These are phyloP conservation scores for Mastigias papua DNA, from an alignment of 30 jellyfish, hydroid and myxozoan genomes.

Conservation along the genomic window DNA sequence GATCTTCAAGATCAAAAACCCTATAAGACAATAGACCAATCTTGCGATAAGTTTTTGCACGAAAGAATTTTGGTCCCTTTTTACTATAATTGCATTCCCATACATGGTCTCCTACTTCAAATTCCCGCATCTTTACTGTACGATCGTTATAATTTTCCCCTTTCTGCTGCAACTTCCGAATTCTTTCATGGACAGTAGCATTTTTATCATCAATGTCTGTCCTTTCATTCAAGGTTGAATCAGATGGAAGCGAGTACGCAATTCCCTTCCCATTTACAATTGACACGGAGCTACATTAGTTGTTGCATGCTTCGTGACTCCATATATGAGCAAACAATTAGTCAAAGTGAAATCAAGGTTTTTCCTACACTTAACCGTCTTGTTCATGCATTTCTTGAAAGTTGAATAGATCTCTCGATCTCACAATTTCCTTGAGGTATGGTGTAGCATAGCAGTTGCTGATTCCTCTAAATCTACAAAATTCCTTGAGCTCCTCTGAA, in stretches of 20 bases:
- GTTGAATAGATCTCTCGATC: conserved; percentile 61
- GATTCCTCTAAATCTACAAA: conserved; percentile 73
- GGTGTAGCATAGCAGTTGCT: conserved; percentile 73
- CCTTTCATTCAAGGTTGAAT: conserved; percentile 35
- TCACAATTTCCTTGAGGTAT: conserved; percentile 54
- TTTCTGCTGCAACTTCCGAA: conserved; percentile 43
- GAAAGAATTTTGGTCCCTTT: conserved; percentile 54
- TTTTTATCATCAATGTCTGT: conserved; percentile 30
- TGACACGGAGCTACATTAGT: conserved; percentile 63
- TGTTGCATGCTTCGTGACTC: conserved; percentile 59
- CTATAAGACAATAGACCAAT: conserved; percentile 31
- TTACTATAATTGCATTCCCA: conserved; percentile 45
- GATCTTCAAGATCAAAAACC: conserved; percentile 29
- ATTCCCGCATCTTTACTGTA: conserved; percentile 48
- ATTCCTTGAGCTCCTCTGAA: conserved; percentile 68
- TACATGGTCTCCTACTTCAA: conserved; percentile 50
- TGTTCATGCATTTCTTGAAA: conserved; percentile 67
- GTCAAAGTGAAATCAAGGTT: conserved; percentile 40
- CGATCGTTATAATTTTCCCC: conserved; percentile 48
- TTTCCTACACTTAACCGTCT: conserved; percentile 55
- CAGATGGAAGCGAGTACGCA: conserved; percentile 21
- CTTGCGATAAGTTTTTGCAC: conserved; percentile 49
- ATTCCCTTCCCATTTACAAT: conserved; percentile 43
- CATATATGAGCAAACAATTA: conserved; percentile 50
- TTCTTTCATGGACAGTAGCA: conserved; percentile 47